Percentiles rank a stretch among this genome's conserved stretches.
These are phyloP conservation scores for Dasyprocta punctata DNA, from an alignment of 2,113 vertebrate genomes.

Conservation along the genomic window DNA sequence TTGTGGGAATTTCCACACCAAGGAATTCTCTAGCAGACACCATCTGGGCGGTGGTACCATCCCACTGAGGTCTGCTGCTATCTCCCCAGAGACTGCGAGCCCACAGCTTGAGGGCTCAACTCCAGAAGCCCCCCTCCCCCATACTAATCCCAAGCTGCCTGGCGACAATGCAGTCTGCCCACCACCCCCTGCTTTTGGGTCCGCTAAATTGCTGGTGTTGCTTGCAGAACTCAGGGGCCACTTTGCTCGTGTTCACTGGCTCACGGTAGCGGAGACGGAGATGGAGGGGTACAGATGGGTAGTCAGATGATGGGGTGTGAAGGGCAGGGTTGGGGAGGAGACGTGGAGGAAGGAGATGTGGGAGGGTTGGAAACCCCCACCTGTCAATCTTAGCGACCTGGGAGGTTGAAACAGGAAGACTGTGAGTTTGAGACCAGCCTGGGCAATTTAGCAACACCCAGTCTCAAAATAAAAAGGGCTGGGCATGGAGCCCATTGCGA, in stretches of 20 bases:
- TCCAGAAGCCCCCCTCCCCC: not conserved
- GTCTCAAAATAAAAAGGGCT: not conserved
- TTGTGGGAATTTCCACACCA: not conserved
- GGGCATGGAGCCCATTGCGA: not conserved
- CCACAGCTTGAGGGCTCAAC: not conserved
- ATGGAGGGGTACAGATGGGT: not conserved
- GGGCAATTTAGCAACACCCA: not conserved
- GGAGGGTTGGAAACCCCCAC: no score
- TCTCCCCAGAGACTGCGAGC: not conserved
- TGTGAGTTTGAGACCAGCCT: not conserved
- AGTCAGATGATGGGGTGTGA: not conserved
- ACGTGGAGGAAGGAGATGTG: not conserved
- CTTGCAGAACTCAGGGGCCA: not conserved
- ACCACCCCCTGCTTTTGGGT: not conserved
- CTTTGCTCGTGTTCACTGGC: not conserved
- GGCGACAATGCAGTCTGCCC: not conserved
- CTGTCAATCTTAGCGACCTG: not conserved
- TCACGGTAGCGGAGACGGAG: not conserved
- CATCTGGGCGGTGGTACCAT: not conserved
- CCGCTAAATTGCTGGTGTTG: not conserved
- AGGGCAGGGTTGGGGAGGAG: accelerated
- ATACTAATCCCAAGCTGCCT: not conserved
- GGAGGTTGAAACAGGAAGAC: not conserved
- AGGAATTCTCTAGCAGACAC: not conserved
- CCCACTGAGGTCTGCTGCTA: not conserved